Evolutionary conservation across 2,888 invertebrate genomes (phyloP).

Genomic region (Epistrophella euchroma): DNA sequence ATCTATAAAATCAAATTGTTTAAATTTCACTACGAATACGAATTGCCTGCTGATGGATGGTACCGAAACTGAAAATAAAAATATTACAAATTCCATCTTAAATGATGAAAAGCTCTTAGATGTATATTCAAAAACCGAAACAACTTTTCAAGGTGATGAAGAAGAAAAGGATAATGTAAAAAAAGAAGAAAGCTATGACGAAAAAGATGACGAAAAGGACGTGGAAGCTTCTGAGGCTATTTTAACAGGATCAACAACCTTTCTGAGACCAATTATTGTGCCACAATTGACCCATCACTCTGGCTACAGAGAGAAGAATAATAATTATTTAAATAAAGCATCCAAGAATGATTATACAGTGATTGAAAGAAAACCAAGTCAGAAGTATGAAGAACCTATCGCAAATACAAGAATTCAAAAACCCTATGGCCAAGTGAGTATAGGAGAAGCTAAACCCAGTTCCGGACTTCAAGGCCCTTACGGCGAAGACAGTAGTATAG

Average conservation of each 20-base stretch:
- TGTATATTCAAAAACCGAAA: conserved; percentile 15
- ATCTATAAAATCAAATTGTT: conserved; percentile 17
- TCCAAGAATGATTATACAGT: conserved; percentile 42
- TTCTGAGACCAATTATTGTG: conserved; percentile 50
- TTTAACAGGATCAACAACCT: conserved; percentile 50
- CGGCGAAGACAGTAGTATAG: neutral
- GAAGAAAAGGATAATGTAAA: neutral
- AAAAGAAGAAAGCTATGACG: neutral
- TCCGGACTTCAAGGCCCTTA: conserved; percentile 6
- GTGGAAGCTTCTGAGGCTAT: conserved; percentile 34
- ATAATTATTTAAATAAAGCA: conserved; percentile 13
- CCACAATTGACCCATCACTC: conserved; percentile 22
- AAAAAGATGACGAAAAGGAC: conserved; percentile 3
- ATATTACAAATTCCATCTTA: neutral
- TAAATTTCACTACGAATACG: conserved; percentile 19
- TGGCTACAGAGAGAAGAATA: conserved; percentile 28
- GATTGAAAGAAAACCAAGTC: conserved; percentile 41
- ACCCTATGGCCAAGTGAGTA: conserved; percentile 13
- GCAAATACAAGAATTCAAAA: conserved; percentile 14
- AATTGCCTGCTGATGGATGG: conserved; percentile 14
- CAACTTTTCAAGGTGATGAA: conserved; percentile 8
- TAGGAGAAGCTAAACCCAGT: conserved; percentile 14
- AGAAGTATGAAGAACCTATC: conserved; percentile 7
- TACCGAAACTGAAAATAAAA: conserved; percentile 5
- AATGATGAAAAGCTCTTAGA: conserved; percentile 7